A percentile compares a stretch with the other conserved stretches of the same genome.
phyloP scores from a whole-genome alignment of 2,888 invertebrate species.

The Microplitis deprimator region DNA sequence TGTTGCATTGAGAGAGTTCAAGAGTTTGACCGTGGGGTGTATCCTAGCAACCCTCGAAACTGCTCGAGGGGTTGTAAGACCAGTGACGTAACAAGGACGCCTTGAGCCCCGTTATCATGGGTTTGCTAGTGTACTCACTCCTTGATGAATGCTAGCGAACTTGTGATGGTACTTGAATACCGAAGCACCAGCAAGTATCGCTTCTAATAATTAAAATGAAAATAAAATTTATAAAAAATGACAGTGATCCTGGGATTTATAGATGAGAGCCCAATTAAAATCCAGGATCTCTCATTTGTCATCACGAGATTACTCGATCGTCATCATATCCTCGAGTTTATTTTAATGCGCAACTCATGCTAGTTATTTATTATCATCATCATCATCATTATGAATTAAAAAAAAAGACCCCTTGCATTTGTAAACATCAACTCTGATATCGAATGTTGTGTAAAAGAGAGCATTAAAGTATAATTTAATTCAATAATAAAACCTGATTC shows the following conservation, averaged over 20 bases:
- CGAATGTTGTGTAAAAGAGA: neutral
- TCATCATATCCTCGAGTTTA: too few relatives aligned
- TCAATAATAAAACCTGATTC: conserved; percentile 17
- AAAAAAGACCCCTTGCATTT: too few relatives aligned
- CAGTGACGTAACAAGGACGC: conserved; percentile 50
- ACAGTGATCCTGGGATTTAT: too few relatives aligned
- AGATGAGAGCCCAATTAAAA: conserved; percentile 21
- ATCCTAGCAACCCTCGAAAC: conserved; percentile 69
- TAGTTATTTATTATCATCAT: too few relatives aligned
- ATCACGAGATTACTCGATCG: neutral
- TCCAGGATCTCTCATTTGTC: neutral
- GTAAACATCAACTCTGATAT: neutral
- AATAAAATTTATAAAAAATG: neutral
- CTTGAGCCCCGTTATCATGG: conserved; percentile 28
- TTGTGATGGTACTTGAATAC: conserved; percentile 35
- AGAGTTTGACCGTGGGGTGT: conserved; percentile 65
- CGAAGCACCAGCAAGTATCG: conserved; percentile 24
- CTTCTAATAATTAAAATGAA: conserved; percentile 7
- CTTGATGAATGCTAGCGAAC: conserved; percentile 19
- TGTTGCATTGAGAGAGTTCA: conserved; percentile 53
- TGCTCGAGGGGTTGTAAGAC: conserved; percentile 59
- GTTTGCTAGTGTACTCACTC: conserved; percentile 7
- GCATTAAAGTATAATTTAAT: conserved; percentile 17
- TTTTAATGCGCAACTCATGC: too few relatives aligned
- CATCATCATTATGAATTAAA: too few relatives aligned